Evolutionary conservation across 2,888 invertebrate species (phyloP).

Genomic region (Fissipunctia ypsillon): DNA sequence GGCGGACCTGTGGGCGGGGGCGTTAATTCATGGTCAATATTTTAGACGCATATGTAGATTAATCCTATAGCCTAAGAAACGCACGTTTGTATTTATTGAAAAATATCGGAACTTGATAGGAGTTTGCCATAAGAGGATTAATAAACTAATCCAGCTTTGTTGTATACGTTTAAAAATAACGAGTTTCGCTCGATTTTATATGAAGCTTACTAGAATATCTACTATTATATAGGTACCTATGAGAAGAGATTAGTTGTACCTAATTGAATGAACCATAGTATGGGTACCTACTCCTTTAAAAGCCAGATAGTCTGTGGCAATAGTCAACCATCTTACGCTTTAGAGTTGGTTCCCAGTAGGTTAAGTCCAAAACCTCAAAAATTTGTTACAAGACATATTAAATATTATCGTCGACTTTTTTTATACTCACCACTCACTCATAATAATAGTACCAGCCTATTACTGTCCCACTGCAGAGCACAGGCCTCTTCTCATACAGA

Average conservation of each 20-base stretch:
- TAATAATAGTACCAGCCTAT: too few species aligned
- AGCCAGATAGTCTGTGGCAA: too few species aligned
- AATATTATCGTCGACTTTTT: too few species aligned
- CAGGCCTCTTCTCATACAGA: too few species aligned
- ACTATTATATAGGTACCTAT: background rate
- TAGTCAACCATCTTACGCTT: background rate
- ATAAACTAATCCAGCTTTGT: background rate
- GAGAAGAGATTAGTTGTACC: background rate
- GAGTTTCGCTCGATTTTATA: background rate
- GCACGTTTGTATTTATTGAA: too few species aligned
- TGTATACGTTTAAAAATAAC: conserved; percentile 2
- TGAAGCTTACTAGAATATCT: background rate
- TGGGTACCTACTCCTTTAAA: background rate
- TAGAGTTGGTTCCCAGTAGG: background rate
- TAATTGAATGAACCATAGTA: background rate
- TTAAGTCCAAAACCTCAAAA: background rate
- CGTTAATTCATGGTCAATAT: too few species aligned
- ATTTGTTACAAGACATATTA: background rate
- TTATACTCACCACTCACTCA: too few species aligned
- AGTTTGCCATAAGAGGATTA: background rate
- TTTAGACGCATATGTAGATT: too few species aligned
- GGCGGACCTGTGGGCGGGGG: too few species aligned
- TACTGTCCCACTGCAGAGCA: too few species aligned
- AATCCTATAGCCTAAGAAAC: too few species aligned
- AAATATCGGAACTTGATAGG: background rate